Base-by-base conservation (phyloP, 1,140 invertebrate species). In the Heliconius nattereri region DNA sequence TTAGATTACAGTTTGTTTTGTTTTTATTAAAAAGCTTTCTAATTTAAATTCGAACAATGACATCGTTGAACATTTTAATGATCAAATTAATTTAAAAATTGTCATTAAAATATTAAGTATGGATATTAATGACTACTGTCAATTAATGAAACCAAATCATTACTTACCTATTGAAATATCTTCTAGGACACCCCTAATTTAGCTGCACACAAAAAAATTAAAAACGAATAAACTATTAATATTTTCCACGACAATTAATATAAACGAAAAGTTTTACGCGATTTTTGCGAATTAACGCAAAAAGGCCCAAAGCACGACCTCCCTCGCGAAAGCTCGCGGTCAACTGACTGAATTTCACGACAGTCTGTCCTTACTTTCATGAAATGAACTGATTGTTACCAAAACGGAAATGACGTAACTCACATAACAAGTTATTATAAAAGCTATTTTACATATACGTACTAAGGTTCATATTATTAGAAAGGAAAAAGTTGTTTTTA, bases 291-390 rank as follows among this genome's bases (percentile, higher is more conserved):
- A 7, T 16, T 3, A 29, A 13, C 57, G 73, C 20, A 73, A 82
- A 80, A 52, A 23, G 49, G 40, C 71, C 84, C 80, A n/a, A 32
- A 66, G 85, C 11, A 87, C 87, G 82, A 79, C 81, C 37, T 73
- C 82, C 81, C 87, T 82, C 91, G 91, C 92, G 91, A 92, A 88
- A 85, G 83, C 83, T 89, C 91, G 91, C 91, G 91, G 92, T 88
- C 87, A 91, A 94, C 92, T 94, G 90, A 92, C 81, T 85, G 78
- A 84, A 85, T 86, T 88, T 85, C 86, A 84, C 84, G 81, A 83
- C 78, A 84, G 83, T 82, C 85, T 91, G 88, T 90, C 90, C 90
- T 85, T 86, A 85, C 90, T 93, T 92, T 91, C 91, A 92, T 89
- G 90, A 93, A 94, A 93, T 92, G 90, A 93, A 93, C 90, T 92